Evolutionary conservation across 2,113 vertebrate species (phyloP).

Genomic region (Chlamydotis undulata): DNA sequence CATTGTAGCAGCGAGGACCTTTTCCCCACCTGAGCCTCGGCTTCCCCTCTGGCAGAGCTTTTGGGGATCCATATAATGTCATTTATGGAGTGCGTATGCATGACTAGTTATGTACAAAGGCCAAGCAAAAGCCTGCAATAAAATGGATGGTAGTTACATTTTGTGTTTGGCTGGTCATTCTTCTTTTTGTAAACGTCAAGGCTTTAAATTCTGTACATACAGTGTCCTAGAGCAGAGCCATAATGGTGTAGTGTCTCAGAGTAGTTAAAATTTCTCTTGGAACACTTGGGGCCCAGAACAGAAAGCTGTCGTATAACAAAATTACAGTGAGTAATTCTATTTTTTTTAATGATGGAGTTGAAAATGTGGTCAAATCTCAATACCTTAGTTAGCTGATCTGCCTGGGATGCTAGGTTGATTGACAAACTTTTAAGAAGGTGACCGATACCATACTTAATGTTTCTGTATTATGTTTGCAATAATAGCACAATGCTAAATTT

Average conservation of each 20-base stretch:
- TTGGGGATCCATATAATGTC: neutral
- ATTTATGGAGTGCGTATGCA: neutral
- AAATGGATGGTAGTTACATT: neutral
- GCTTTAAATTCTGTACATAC: neutral
- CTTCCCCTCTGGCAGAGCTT: neutral
- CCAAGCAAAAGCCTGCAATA: neutral
- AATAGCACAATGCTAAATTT: neutral
- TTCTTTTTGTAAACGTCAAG: neutral
- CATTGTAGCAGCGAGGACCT: neutral
- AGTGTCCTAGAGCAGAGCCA: neutral
- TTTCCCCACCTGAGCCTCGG: neutral
- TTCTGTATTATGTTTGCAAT: neutral
- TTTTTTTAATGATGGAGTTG: neutral
- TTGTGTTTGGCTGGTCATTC: neutral
- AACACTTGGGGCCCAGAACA: neutral
- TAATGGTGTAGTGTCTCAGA: neutral
- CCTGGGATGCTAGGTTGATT: neutral
- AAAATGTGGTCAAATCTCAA: neutral
- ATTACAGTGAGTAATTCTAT: neutral
- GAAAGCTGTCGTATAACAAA: neutral
- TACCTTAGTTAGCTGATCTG: neutral
- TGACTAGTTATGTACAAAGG: neutral
- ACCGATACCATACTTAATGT: neutral
- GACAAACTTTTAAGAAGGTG: neutral
- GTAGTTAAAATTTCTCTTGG: neutral